These are phyloP conservation scores for Latheticus oryzae DNA, from an alignment of 2,888 invertebrate species.

Conservation along the genomic window DNA sequence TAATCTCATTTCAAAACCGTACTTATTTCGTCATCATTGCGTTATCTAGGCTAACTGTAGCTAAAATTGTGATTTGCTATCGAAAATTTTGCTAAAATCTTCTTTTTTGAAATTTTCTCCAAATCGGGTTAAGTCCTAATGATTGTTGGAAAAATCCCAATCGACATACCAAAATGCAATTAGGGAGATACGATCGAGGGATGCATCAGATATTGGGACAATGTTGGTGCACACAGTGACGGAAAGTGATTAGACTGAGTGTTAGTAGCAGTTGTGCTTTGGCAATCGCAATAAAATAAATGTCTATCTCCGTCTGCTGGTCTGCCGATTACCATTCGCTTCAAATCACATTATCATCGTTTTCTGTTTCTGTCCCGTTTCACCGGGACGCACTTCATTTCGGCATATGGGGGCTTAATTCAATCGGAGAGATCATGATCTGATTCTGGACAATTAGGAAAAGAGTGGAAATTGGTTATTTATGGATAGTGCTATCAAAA, in stretches of 20 bases:
- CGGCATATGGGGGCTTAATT: slow-evolving; percentile 38
- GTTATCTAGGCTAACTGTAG: no score
- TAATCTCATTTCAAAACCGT: no score
- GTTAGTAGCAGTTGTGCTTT: slow-evolving; percentile 60
- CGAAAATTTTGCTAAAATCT: no score
- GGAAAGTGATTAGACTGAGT: slow-evolving; percentile 58
- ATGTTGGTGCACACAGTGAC: slow-evolving; percentile 35
- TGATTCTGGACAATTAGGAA: slow-evolving; percentile 33
- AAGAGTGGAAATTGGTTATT: slow-evolving; percentile 1
- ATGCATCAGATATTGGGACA: slow-evolving; percentile 37
- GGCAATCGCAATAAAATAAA: slow-evolving; percentile 62
- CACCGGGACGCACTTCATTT: slow-evolving; percentile 41
- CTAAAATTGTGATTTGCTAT: no score
- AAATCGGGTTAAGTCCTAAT: slow-evolving; percentile 12
- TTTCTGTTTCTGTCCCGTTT: slow-evolving; percentile 40
- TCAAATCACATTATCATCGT: slow-evolving; percentile 56
- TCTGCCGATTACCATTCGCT: slow-evolving; percentile 60
- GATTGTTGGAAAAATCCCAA: slow-evolving; percentile 24
- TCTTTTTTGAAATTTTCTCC: no score
- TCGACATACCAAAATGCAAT: slow-evolving; percentile 23
- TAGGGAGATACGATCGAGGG: slow-evolving; percentile 29
- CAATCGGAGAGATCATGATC: slow-evolving; percentile 35
- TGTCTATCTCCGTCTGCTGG: slow-evolving; percentile 59
- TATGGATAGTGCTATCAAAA: no score
- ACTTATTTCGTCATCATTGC: no score